phyloP scores from a whole-genome alignment of 2,888 invertebrate genomes.

The Drosophila austrosaltans region DNA sequence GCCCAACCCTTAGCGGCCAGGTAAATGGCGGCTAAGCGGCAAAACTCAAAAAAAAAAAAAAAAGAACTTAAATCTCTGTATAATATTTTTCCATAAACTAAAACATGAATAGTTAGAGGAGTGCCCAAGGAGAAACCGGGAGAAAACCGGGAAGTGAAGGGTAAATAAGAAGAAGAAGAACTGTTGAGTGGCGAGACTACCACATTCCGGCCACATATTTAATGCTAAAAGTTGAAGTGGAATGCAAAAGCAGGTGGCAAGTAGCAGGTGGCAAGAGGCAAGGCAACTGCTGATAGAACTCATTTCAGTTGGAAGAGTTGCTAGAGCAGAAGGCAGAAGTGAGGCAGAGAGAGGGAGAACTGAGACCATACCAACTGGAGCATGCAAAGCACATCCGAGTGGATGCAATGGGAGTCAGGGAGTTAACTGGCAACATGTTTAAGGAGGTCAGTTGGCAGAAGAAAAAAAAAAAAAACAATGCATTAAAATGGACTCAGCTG shows the following conservation, averaged over 20 bases:
- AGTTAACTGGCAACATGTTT: constrained; percentile 45
- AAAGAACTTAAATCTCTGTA: constrained; percentile 71
- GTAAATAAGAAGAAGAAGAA: constrained; percentile 2
- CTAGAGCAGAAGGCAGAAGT: constrained; percentile 17
- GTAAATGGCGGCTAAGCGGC: constrained; percentile 51
- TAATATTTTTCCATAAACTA: constrained; percentile 75
- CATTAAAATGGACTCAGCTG: constrained; percentile 41
- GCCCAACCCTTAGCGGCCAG: constrained; percentile 37
- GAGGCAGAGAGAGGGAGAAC: background rate
- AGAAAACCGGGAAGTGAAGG: background rate
- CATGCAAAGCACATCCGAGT: constrained; percentile 77
- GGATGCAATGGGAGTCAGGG: constrained; percentile 49
- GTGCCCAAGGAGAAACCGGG: background rate
- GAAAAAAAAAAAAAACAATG: constrained; percentile 28
- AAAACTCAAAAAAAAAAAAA: constrained; percentile 44
- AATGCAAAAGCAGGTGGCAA: constrained; percentile 7
- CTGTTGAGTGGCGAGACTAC: constrained; percentile 7
- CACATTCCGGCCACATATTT: constrained; percentile 62
- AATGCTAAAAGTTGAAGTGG: constrained; percentile 71
- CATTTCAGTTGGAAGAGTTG: constrained; percentile 45
- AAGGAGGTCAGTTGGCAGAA: constrained; percentile 38
- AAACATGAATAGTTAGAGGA: constrained; percentile 7
- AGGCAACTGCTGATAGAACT: constrained; percentile 48
- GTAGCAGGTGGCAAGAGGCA: constrained; percentile 18
- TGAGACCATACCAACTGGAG: constrained; percentile 57